phyloP scores from a whole-genome alignment of 1,140 invertebrate species.

The Ridgeia piscesae region DNA sequence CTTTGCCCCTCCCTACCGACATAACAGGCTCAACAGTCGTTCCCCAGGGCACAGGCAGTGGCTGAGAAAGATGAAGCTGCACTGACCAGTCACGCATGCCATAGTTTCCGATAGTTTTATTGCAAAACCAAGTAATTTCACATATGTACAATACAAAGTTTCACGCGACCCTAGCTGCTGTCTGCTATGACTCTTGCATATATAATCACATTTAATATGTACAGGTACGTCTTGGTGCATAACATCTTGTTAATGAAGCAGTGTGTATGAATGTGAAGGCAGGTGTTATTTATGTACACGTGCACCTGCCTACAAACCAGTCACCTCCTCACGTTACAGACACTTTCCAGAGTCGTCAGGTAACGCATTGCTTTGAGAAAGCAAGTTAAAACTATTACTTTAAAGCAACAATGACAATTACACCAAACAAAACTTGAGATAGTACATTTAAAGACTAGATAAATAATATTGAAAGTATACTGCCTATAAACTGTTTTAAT shows the following conservation, averaged over 20 bases:
- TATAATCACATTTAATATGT: background rate
- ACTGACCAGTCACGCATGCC: background rate
- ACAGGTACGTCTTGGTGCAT: background rate
- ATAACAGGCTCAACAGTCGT: no score
- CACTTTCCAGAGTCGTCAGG: background rate
- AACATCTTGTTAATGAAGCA: background rate
- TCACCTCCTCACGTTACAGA: background rate
- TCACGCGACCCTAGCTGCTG: background rate
- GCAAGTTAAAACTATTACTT: background rate
- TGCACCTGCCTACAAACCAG: background rate
- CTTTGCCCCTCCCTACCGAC: no score
- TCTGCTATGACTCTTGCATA: background rate
- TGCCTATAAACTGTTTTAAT: no score
- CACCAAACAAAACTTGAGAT: background rate
- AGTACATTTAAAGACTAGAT: background rate
- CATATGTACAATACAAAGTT: background rate
- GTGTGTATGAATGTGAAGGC: background rate
- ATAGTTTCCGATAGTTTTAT: background rate
- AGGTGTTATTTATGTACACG: background rate
- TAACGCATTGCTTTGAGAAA: background rate
- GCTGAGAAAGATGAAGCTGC: no score
- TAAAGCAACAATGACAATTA: background rate
- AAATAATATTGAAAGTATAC: no score
- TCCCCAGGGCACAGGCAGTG: no score
- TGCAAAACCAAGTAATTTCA: constrained; percentile 6